Conservation (phyloP, 2,113 vertebrate genomes). For the Xiphophorus hellerii region DNA sequence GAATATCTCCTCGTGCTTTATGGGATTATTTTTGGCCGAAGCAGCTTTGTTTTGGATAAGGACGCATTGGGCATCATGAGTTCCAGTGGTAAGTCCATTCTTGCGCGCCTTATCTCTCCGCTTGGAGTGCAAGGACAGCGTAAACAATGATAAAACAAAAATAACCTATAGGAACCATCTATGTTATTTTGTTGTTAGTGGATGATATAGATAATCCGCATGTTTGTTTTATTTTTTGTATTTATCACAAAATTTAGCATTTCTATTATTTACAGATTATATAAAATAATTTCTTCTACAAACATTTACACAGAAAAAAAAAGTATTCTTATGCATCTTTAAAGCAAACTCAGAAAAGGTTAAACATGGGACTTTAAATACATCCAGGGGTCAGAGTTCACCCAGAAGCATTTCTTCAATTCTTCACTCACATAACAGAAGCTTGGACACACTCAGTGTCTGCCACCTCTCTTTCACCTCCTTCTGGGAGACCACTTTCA, state of each 20-base stretch:
- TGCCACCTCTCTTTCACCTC: constrained; percentile 9
- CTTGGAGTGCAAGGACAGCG: constrained; percentile 24
- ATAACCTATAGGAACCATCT: neutral
- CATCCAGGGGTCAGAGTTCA: constrained; percentile 16
- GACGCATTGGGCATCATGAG: constrained; percentile 77
- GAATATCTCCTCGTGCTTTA: constrained; percentile 45
- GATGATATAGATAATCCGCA: too few species aligned
- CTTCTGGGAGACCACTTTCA: constrained; percentile 15
- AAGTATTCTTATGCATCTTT: neutral
- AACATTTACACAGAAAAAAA: neutral
- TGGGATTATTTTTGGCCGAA: constrained; percentile 64
- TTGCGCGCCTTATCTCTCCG: constrained; percentile 44
- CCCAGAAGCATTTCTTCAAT: constrained; percentile 41
- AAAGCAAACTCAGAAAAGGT: constrained; percentile 21
- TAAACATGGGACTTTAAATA: constrained; percentile 1
- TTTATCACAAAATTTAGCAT: too few species aligned
- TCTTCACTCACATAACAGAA: constrained; percentile 47
- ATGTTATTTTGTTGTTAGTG: too few species aligned
- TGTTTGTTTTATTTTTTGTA: too few species aligned
- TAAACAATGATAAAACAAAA: neutral
- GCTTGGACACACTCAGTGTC: constrained; percentile 2
- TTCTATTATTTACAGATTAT: too few species aligned
- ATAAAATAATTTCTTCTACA: too few species aligned
- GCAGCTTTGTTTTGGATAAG: constrained; percentile 67
- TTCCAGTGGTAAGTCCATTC: constrained; percentile 79